Conservation (phyloP, 2,888 invertebrate genomes). For the Pheosia tremula region DNA sequence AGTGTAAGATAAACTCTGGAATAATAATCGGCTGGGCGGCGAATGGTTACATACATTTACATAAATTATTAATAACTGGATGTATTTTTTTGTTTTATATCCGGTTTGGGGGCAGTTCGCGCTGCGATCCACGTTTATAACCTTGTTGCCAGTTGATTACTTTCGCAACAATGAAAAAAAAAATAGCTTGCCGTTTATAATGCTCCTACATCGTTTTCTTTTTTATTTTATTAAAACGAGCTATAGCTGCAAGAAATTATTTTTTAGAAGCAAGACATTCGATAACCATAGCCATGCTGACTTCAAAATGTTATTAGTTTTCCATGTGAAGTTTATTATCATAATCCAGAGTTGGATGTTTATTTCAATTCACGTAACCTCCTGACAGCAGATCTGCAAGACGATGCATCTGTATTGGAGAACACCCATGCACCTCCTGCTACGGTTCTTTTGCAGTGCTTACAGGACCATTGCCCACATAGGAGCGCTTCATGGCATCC, state of each 20-base stretch:
- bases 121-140: slow-evolving; percentile 4
- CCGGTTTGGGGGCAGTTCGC: slow-evolving; percentile 7
- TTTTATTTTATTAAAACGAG: too few species aligned
- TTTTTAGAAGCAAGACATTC: too few species aligned
- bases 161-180: neutral
- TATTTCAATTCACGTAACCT: slow-evolving; percentile 94
- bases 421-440: slow-evolving; percentile 99
- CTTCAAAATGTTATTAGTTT: too few species aligned
- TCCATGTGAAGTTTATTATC: slow-evolving; percentile 59
- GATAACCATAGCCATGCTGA: too few species aligned
- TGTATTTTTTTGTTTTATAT: slow-evolving; percentile 27
- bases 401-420: slow-evolving; percentile 98
- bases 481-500: slow-evolving; percentile 99
- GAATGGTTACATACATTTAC: slow-evolving; percentile 38
- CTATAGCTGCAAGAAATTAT: too few species aligned
- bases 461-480: slow-evolving; percentile 99
- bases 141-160: neutral
- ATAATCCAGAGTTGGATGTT: slow-evolving; percentile 69
- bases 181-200: neutral
- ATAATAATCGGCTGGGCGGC: slow-evolving; percentile 33
- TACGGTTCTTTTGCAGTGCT: slow-evolving; percentile 97
- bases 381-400: slow-evolving; percentile 98
- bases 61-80: slow-evolving; percentile 39
- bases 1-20: slow-evolving; percentile 35
- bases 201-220: neutral